Evolutionary conservation across 2,797 vertebrate genomes (phyloP), one percentile per base, ranked within the genome.

Genomic region (Gymnocypris eckloni): DNA sequence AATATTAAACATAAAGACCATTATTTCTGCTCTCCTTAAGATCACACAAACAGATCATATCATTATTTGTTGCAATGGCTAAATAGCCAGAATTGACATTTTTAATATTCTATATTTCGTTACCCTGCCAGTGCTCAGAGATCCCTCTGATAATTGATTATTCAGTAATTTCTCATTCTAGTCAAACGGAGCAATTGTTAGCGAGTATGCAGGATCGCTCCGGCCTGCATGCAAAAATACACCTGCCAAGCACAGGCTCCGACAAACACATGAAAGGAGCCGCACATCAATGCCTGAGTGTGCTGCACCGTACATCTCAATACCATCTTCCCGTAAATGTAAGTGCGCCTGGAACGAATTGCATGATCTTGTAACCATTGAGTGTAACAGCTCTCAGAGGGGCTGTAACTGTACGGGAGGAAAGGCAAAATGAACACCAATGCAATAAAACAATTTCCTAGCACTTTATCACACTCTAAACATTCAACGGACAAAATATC

Each of bases 211-310:
- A 25, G 45, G 66, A 71, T 56, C 52, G 54, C 86, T 85, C 39
- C 76, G 61, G 59, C 83, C 73, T 77, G 88, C 85, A 89, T 89
- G 88, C 88, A 90, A 86, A 90, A 88, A 88, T 81, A 86, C 86
- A 83, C 87, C 88, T 88, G 86, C 80, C 82, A 69, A 78, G 16
- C 37, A 67, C 72, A 54, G 61, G 50, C 69, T 72, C 86, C 81
- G 79, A 87, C 81, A 81, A 81, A 84, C 80, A 89, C 84, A 89
- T 90, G 84, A 91, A 91, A 90, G 89, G 72, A 88, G 81, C 67
- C 69, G 33, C 72, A 85, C 85, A 87, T 91, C 89, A 89, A 91
- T 90, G 89, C 48, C 72, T 18, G 41, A 85, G 50, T 50, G 54
- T 56, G 70, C 76, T 25, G 75, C 72, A 54, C 71, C 78, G 80